Evolutionary conservation across 2,888 invertebrate genomes (phyloP), one percentile per base, ranked within the genome.

Genomic region (Tetragonula carbonaria): DNA sequence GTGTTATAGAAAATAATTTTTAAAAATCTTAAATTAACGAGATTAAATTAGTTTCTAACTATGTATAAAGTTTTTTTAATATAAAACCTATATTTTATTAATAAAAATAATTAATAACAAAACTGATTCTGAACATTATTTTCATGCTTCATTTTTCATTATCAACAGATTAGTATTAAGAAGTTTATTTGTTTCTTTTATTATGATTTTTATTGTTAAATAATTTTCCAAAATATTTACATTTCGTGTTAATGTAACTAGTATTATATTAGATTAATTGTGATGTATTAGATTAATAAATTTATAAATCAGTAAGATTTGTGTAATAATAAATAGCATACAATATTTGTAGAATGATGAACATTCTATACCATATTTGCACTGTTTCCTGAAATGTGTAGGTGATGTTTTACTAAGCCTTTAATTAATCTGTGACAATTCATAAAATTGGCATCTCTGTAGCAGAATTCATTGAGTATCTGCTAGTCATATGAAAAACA

Each of bases 351-450:
- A 66, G 18, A 55, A 70, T 79, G 74, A 45, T 45, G 6, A 23
- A 80, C 67, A 71, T 86, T 82, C 84, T 91, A 91, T 93, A 93
- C 93, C 93, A 91, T 93, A 84, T 91, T 91, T 86, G 91, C 91
- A 88, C 92, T 93, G 90, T 90, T 93, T 88, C 92, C 91, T 89
- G 90, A 88, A 87, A 92, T 86, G 86, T 91, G 92, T 83, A 92
- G 92, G 88, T 91, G 92, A 89, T 92, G 92, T 90, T 92, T 93
- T 91, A 93, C 90, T 90, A 92, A 90, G 88, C 91, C 87, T 88
- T 91, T 92, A 91, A 93, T 91, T 88, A 92, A 91, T 91, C 92
- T 92, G 85, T 91, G 91, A 91, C 90, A 91, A 92, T 91, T 89
- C 91, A 92, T 87, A 92, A 90, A 79, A 87, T 87, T 85, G 93